Percentiles rank a stretch among this genome's conserved stretches.
phyloP scores from a whole-genome alignment of 1,140 invertebrate species.

The Polypedilum vanderplanki region DNA sequence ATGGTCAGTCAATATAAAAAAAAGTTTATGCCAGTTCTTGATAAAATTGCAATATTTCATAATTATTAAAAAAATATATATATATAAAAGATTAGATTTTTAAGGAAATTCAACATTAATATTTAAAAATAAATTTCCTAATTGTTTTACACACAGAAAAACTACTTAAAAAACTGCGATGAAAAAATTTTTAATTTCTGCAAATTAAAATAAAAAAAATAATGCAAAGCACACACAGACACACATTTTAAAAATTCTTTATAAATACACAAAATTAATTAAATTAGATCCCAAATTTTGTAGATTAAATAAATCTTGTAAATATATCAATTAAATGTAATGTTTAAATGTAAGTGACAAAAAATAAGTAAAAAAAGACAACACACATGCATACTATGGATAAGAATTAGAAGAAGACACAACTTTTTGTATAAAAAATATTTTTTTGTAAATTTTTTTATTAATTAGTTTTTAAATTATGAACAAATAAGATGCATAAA shows the following conservation, averaged over 20 bases:
- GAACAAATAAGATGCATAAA: neutral
- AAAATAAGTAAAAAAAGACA: neutral
- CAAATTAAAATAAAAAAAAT: no score
- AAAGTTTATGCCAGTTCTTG: neutral
- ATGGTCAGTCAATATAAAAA: slow-evolving; percentile 2
- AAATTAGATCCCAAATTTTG: neutral
- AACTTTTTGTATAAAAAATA: neutral
- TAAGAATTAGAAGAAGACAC: neutral
- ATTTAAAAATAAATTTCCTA: no score
- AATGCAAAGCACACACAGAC: no score
- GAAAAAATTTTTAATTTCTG: no score
- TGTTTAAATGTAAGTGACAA: slow-evolving; percentile 7
- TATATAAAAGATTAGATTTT: no score
- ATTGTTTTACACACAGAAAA: no score
- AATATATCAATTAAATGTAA: slow-evolving; percentile 1
- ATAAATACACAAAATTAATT: slow-evolving; percentile 20
- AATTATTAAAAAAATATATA: neutral
- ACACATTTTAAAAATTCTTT: neutral
- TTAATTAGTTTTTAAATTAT: neutral
- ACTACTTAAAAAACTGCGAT: no score
- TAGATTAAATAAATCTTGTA: slow-evolving; percentile 19
- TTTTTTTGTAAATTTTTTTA: slow-evolving; percentile 1
- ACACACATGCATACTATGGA: neutral
- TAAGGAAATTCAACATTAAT: no score
- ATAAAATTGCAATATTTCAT: slow-evolving; percentile 19